Evolutionary conservation across 2,113 vertebrate species (phyloP).

Genomic region (Eolophus roseicapilla): DNA sequence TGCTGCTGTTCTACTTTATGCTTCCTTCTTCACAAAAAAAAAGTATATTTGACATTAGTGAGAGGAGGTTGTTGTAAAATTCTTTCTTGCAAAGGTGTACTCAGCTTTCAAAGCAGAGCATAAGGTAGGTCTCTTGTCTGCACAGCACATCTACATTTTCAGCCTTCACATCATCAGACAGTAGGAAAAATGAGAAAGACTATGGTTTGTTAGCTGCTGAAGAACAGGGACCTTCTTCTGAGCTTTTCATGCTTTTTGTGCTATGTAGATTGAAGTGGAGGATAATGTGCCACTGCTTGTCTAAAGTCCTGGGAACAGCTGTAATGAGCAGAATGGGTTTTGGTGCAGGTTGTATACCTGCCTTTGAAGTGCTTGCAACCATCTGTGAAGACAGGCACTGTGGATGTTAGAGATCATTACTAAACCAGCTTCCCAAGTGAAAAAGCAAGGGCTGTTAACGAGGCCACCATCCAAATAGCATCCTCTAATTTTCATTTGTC

Average conservation of each 20-base stretch:
- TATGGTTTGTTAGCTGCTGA: neutral
- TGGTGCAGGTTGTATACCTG: conserved; percentile 33
- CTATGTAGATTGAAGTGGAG: conserved; percentile 4
- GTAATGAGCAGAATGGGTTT: conserved; percentile 28
- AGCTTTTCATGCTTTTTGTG: conserved; percentile 38
- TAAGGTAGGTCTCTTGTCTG: neutral
- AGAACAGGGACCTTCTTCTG: neutral
- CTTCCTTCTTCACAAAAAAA: neutral
- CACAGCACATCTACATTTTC: neutral
- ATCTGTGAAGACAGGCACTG: conserved; percentile 38
- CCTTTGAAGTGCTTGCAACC: conserved; percentile 45
- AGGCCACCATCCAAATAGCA: conserved; percentile 18
- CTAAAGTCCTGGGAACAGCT: conserved; percentile 40
- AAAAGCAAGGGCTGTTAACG: conserved; percentile 50
- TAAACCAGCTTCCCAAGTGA: conserved; percentile 35
- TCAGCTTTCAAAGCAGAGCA: neutral
- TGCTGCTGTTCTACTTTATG: neutral
- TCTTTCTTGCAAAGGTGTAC: neutral
- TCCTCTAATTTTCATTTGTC: conserved; percentile 34
- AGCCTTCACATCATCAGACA: neutral
- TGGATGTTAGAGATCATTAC: conserved; percentile 38
- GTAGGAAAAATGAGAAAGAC: neutral
- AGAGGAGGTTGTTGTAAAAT: neutral
- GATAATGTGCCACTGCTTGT: conserved; percentile 24
- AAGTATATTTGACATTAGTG: neutral